Evolutionary conservation across 1,140 invertebrate genomes (phyloP), one percentile per base, ranked within the genome.

Genomic region (Trigoniulus corallinus): DNA sequence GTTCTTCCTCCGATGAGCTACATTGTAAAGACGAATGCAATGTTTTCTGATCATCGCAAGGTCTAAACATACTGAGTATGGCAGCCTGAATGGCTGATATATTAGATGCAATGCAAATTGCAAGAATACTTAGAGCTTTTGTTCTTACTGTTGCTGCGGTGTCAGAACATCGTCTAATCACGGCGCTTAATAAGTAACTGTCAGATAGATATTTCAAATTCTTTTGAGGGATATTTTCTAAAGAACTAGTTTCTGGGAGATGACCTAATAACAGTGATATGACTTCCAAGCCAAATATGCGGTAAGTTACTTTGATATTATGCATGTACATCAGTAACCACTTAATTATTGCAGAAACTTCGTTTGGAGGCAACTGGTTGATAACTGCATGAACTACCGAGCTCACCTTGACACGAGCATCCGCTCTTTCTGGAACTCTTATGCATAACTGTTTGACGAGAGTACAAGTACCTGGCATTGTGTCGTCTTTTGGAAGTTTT

Each of bases 381-480:
- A 76, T 56, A 2, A 79, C 59, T 48, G 64, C 70, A 4, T 73
- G 57, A 12, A 79, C 57, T 13, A 71, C 56, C 43, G 63, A 52
- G 10, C 74, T 69, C 26, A 74, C 71, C 56, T 71, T 75, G 27
- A 65, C 64, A 51, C 78, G 60, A 24, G 69, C 69, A 45, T 80
- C 78, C 1, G 72, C 56, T 54, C 69, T 67, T 43, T 80, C 78
- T 15, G 74, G 72, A 49, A 74, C 72, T 40, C 69, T 69, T 0
- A 68, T 50, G 61, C 77, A 76, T 15, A 79, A 47, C 18, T 76
- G 69, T 48, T 80, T 76, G 18, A 79, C n/a, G n/a, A n/a, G n/a
- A n/a, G n/a, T n/a, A n/a, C n/a, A n/a, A n/a, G n/a, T n/a, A n/a
- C n/a, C n/a, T n/a, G n/a, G n/a, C n/a, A n/a, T n/a, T n/a, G n/a